phyloP scores from a whole-genome alignment of 2,888 invertebrate species.

The Deroplatys truncata region DNA sequence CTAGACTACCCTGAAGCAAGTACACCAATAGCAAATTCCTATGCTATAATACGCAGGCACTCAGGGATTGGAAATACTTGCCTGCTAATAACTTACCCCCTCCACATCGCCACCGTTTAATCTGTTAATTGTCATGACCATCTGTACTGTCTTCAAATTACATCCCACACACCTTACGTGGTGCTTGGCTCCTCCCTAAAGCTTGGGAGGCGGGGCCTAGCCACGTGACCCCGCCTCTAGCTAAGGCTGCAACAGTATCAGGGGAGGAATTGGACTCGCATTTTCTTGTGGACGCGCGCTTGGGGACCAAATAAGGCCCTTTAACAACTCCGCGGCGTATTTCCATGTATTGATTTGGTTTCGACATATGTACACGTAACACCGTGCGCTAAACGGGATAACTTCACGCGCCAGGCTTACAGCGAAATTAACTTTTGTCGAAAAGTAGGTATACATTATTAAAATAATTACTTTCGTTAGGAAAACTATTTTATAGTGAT shows the following conservation, averaged over 20 bases:
- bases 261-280: slow-evolving; percentile 17
- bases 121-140: not conserved
- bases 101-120: not conserved
- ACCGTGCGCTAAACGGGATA: too few relatives aligned
- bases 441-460: too few relatives aligned
- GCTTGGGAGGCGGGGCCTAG: slow-evolving; percentile 6
- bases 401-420: too few relatives aligned
- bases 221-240: slow-evolving; percentile 12
- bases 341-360: not conserved
- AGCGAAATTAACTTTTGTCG: too few relatives aligned
- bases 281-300: too few relatives aligned
- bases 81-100: not conserved
- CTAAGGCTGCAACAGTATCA: not conserved
- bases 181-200: slow-evolving; percentile 20
- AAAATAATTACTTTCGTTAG: too few relatives aligned
- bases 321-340: not conserved
- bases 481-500: too few relatives aligned
- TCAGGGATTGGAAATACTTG: not conserved
- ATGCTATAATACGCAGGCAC: too few relatives aligned
- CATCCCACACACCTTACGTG: not conserved
- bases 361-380: not conserved
- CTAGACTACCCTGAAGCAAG: too few relatives aligned
- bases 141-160: slow-evolving; percentile 3
- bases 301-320: not conserved
- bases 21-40: too few relatives aligned